Conservation (phyloP, 2,797 vertebrate genomes). For the Pangasius sanitwongsei region DNA sequence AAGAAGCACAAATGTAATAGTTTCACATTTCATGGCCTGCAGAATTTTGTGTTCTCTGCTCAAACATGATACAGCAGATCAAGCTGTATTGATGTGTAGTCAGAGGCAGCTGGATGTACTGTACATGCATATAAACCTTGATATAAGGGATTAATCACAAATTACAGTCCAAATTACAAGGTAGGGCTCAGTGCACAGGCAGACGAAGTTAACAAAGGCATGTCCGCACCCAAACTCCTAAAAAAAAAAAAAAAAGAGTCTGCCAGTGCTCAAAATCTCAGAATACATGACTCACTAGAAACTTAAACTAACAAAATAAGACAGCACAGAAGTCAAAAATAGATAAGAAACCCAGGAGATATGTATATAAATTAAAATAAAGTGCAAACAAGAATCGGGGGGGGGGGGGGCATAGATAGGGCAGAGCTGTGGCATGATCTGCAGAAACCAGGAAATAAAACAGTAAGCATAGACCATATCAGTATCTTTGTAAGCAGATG, state of each 20-base stretch:
- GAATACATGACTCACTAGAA: not conserved
- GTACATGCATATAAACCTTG: not conserved
- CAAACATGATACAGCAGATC: not conserved
- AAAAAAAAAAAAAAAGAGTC: not conserved
- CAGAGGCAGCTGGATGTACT: not conserved
- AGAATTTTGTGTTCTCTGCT: not conserved
- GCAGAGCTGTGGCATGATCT: not conserved
- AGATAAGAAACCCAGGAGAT: not conserved
- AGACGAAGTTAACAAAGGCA: not conserved
- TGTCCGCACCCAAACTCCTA: not conserved
- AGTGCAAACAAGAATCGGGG: no score
- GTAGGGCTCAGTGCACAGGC: not conserved
- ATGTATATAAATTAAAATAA: not conserved
- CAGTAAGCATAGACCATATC: not conserved
- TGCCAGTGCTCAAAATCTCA: not conserved
- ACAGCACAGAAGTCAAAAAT: not conserved
- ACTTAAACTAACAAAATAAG: not conserved
- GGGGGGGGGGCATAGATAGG: not conserved
- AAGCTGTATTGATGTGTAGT: not conserved
- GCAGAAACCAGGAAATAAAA: not conserved
- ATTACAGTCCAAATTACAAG: not conserved
- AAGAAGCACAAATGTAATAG: not conserved
- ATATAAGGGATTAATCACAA: not conserved
- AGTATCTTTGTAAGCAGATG: not conserved
- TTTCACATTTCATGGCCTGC: not conserved